Evolutionary conservation across 2,113 vertebrate species (phyloP), one percentile per base, ranked within the genome.

Genomic region (Cygnus buccinator): DNA sequence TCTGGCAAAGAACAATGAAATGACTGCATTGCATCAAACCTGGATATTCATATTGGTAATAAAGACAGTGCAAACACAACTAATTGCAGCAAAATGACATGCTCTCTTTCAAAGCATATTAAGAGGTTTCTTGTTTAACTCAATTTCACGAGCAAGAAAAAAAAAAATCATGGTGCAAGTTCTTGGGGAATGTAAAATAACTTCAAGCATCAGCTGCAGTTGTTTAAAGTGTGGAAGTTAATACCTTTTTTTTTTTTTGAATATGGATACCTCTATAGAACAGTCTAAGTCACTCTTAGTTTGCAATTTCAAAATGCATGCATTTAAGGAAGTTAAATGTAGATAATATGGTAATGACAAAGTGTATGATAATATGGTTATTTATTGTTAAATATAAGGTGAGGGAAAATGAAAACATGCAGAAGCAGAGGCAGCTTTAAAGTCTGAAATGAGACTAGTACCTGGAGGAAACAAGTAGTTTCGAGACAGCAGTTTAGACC

Each of bases 51-150:
- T 8, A 20, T 21, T 26, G 76, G 46, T 46, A 90, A 95, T 65
- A 95, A 87, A 93, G 90, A 6, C 1, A 35, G 80, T 20, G 67
- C 90, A 92, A 96, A 90, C 8, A 75, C 79, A 14, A 21, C 73
- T 57, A 61, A 78, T 19, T 72, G 84, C 76, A 84, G 90, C 86
- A 83, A 70, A 90, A 61, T 6, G 61, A 48, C 86, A 52, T 35
- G 68, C 37, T 90, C 83, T 65, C 92, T 44, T 75, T 78, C 86
- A 81, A 68, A 75, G 35, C 9, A 17, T 1, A 75, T 79, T 44
- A 74, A 54, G 37, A 57, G 81, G 67, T 39, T 48, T 66, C 84
- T 95, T 86, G 86, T 90, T 93, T 87, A 85, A 84, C 86, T 94
- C 90, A 80, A 39, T 55, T 41, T 66, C 82, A 75, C 55, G 11